phyloP scores from a whole-genome alignment of 1,140 invertebrate genomes.

The Glossosoma conforme region DNA sequence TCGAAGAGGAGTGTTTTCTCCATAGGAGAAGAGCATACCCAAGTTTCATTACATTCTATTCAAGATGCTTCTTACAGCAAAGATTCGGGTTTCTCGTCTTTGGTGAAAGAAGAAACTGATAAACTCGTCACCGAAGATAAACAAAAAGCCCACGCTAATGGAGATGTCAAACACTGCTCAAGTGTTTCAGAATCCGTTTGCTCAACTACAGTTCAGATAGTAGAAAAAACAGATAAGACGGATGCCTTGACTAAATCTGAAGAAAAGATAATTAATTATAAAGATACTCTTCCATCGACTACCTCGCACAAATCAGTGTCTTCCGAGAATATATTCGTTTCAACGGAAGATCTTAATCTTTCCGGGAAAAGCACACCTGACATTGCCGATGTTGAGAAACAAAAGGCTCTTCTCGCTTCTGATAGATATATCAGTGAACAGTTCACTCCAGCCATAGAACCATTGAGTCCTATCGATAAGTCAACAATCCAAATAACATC shows the following conservation, averaged over 20 bases:
- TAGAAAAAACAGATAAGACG: neutral
- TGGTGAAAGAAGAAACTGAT: too few relatives aligned
- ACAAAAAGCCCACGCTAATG: conserved; percentile 7
- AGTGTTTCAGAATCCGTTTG: conserved; percentile 5
- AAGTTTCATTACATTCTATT: too few relatives aligned
- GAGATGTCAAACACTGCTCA: conserved; percentile 12
- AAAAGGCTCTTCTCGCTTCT: conserved; percentile 16
- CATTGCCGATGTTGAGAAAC: conserved; percentile 32
- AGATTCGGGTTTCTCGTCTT: too few relatives aligned
- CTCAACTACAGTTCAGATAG: neutral
- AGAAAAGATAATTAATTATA: neutral
- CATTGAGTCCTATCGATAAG: conserved; percentile 47
- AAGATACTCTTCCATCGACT: neutral
- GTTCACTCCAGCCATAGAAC: conserved; percentile 53
- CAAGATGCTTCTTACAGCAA: too few relatives aligned
- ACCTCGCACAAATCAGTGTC: neutral
- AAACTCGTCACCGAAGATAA: too few relatives aligned
- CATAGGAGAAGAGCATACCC: too few relatives aligned
- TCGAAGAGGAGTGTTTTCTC: too few relatives aligned
- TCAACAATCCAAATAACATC: conserved; percentile 11
- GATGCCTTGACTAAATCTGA: too few relatives aligned
- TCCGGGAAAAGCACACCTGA: conserved; percentile 37
- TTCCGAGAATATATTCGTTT: conserved; percentile 8
- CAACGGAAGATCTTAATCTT: conserved; percentile 23
- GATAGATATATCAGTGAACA: conserved; percentile 33